phyloP scores from a whole-genome alignment of 2,113 vertebrate genomes.

The Atlantisia rogersi region DNA sequence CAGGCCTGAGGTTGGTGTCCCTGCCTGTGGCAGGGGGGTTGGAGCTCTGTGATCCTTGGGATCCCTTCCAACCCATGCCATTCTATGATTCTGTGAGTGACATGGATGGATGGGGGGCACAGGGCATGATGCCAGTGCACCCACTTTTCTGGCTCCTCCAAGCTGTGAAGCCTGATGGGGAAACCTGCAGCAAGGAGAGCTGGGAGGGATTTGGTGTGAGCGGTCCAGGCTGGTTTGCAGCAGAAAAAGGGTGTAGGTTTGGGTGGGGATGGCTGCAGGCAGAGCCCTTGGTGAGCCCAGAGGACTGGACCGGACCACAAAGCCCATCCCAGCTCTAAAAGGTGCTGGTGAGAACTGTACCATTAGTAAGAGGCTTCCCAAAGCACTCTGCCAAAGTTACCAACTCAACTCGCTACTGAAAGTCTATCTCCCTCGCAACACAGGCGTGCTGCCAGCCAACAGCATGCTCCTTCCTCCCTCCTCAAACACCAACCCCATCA shows the following conservation, averaged over 20 bases:
- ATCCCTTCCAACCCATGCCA: no score
- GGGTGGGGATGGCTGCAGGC: background rate
- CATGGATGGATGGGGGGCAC: background rate
- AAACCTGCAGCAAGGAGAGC: background rate
- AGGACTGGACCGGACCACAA: fast-evolving
- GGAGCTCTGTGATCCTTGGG: no score
- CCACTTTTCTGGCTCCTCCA: fast-evolving
- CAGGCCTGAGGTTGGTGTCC: no score
- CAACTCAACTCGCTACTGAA: background rate
- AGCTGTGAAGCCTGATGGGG: background rate
- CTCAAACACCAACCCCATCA: background rate
- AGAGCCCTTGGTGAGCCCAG: background rate
- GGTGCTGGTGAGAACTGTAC: background rate
- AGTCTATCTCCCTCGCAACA: fast-evolving
- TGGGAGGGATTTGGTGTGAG: background rate
- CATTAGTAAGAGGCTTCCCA: background rate
- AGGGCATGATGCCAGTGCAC: fast-evolving
- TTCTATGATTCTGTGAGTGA: background rate
- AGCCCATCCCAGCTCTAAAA: background rate
- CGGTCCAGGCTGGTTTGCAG: fast-evolving
- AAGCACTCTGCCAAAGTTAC: background rate
- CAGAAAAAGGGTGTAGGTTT: background rate
- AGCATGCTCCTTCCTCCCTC: background rate
- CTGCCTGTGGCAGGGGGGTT: no score
- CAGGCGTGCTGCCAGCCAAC: background rate